Percentiles rank a stretch among this genome's conserved stretches.
Evolutionary conservation across 2,797 vertebrate species (phyloP).

Genomic region (Arrhamphus sclerolepis): DNA sequence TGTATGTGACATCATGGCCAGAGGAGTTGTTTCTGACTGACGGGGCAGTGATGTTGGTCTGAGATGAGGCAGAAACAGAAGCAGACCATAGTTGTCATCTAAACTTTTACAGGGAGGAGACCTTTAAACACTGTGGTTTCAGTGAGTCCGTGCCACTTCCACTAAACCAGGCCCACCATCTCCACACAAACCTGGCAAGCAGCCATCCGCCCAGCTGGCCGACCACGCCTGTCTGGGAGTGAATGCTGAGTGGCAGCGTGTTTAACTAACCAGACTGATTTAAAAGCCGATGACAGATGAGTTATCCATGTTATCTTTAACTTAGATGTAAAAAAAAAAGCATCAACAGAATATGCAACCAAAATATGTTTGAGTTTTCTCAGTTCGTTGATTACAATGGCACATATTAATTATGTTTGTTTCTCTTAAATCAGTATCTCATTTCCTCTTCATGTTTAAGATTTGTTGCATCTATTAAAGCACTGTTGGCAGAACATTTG

Average conservation of each 20-base stretch:
- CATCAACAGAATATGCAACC: too few species aligned
- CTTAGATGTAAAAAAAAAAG: too few species aligned
- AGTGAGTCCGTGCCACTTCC: constrained; percentile 41
- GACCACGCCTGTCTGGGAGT: constrained; percentile 60
- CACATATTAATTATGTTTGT: too few species aligned
- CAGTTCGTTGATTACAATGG: too few species aligned
- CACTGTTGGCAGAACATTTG: too few species aligned
- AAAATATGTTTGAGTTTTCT: too few species aligned
- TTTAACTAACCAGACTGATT: not conserved
- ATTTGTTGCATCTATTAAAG: too few species aligned
- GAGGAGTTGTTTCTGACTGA: constrained; percentile 13
- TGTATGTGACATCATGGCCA: constrained; percentile 47
- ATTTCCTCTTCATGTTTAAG: too few species aligned
- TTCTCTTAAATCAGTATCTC: too few species aligned
- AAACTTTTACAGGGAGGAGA: constrained; percentile 36
- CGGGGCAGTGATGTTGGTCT: constrained; percentile 9
- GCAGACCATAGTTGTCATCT: constrained; percentile 14
- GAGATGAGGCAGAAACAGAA: constrained; percentile 12
- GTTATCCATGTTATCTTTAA: not conserved
- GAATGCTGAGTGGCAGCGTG: not conserved
- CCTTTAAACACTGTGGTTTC: constrained; percentile 57
- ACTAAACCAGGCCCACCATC: constrained; percentile 32
- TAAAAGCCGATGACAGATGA: constrained; percentile 1
- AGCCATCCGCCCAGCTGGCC: constrained; percentile 23
- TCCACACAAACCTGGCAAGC: constrained; percentile 8